Evolutionary conservation across 1,140 invertebrate species (phyloP).

Genomic region (Drosophila murphyi): DNA sequence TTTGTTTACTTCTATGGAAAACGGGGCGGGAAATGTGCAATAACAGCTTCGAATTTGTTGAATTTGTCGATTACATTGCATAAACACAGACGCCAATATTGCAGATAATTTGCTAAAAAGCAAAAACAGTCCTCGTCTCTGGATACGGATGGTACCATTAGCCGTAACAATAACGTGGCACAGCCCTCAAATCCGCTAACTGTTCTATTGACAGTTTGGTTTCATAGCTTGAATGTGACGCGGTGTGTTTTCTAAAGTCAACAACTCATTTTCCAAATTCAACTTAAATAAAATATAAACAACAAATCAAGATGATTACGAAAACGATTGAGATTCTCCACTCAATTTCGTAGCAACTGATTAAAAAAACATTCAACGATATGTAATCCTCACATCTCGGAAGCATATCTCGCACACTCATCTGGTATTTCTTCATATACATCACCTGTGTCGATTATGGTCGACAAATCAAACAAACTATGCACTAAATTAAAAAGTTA

Average conservation of each 20-base stretch:
- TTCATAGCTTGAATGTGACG: conserved; percentile 19
- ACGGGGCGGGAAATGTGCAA: conserved; percentile 44
- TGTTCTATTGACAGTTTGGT: conserved; percentile 12
- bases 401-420: background rate
- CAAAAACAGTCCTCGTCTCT: conserved; percentile 56
- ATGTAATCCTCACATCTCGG: no score
- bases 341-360: no score
- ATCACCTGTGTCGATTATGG: conserved; percentile 2
- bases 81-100: conserved; percentile 66
- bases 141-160: conserved; percentile 37
- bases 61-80: conserved; percentile 69
- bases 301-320: no score
- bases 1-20: conserved; percentile 57
- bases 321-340: no score
- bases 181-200: background rate
- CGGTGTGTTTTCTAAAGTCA: background rate
- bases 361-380: no score
- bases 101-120: conserved; percentile 47
- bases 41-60: conserved; percentile 63
- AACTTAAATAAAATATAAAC: no score
- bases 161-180: background rate
- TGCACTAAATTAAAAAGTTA: conserved; percentile 12
- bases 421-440: background rate
- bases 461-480: conserved; percentile 24
- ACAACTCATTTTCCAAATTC: background rate